Percentiles rank a stretch among this genome's conserved stretches.
Conservation (phyloP, 2,888 invertebrate species). For the Gerris lacustris region DNA sequence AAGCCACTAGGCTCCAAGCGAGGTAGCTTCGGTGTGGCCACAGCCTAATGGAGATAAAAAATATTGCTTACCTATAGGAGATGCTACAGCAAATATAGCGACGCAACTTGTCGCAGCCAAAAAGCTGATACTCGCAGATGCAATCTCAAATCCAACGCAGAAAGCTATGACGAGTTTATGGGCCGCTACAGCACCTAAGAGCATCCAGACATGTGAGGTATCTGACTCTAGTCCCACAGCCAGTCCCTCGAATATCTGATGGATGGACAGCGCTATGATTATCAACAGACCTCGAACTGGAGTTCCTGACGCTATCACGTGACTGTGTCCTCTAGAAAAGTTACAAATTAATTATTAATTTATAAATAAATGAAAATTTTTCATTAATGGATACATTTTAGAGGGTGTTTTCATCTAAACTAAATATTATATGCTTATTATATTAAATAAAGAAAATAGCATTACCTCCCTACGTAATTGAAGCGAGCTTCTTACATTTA, state of each 20-base stretch:
- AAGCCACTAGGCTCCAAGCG: too few species aligned
- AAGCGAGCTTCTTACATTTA: too few species aligned
- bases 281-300: conserved; percentile 28
- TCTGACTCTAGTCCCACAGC: conserved; percentile 64
- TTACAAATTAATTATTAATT: not conserved
- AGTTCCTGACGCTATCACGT: conserved; percentile 15
- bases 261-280: conserved; percentile 53
- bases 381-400: too few species aligned
- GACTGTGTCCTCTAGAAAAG: not conserved
- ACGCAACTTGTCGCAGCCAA: conserved; percentile 43
- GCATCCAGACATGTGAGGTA: conserved; percentile 46
- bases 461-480: too few species aligned
- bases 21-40: too few species aligned
- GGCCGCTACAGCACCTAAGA: conserved; percentile 50
- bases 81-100: conserved; percentile 50
- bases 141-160: conserved; percentile 42
- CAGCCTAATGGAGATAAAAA: too few species aligned
- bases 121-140: conserved; percentile 41
- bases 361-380: not conserved
- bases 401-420: too few species aligned
- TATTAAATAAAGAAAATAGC: too few species aligned
- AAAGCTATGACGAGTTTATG: conserved; percentile 55
- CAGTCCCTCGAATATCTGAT: conserved; percentile 58
- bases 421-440: too few species aligned
- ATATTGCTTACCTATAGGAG: conserved; percentile 40